Base-by-base conservation (phyloP, 2,888 invertebrate genomes). In the Villa cingulata region DNA sequence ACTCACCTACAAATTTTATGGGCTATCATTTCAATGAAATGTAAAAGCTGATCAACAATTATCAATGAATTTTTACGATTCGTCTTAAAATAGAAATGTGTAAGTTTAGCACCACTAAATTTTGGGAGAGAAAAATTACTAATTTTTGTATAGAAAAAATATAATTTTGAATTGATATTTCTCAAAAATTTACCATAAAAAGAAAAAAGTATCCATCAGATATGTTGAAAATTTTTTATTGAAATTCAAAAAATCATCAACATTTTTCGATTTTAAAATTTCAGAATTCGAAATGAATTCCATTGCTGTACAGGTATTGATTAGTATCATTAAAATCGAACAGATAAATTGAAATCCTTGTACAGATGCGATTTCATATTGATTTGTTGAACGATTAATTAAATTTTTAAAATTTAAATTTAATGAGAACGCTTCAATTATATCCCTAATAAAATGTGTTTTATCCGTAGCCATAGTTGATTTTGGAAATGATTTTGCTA, bases 251-350 rank as follows among this genome's bases (percentile, higher is more conserved):
- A 49, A 43, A 20, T 52, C 50, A 29, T 50, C 41, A 19, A 37
- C 41, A 55, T 62, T 76, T 76, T 75, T 62, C 80, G 18, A 15
- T 27, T 36, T 20, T 5, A 42, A 36, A 19, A 45, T 45, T 17
- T 43, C 48, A 45, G 58, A 60, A 34, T 55, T 58, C 7, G 62
- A 75, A 61, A 80, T 74, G 64, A 80, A 80, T 59, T 77, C 78
- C 18, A 78, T 74, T 16, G 81, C 71, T 32, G 81, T 74, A 38
- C 76, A 71, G 2, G 78, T 74, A 56, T 80, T 78, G 7, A 77
- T 70, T 48, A 77, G 72, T 52, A 83, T 77, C 10, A 83, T 73
- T 76, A 81, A 80, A 41, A 80, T 68, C 51, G 83, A 77, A 40
- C 79, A 76, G 4, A 78, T 58, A 16, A 81, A 74, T 59, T 77